Evolutionary conservation across 2,113 vertebrate genomes (phyloP).

Genomic region (Spea bombifrons): DNA sequence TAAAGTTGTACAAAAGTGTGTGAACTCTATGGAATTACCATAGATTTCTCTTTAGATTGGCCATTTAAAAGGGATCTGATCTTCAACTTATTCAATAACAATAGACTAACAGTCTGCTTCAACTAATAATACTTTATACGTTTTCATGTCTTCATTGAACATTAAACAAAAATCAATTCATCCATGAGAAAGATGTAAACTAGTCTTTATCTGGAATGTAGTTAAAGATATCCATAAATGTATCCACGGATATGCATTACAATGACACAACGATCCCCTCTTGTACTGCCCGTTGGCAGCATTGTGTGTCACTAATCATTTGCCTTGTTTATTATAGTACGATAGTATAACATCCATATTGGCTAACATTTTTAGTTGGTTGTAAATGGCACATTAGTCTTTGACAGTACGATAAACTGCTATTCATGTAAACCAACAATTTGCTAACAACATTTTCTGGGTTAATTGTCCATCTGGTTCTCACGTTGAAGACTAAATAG

Average conservation of each 20-base stretch:
- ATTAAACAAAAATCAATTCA: too few relatives aligned
- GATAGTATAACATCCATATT: neutral
- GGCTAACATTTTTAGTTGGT: neutral
- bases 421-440: neutral
- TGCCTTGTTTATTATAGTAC: slow-evolving; percentile 13
- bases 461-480: neutral
- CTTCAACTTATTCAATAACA: too few relatives aligned
- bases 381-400: slow-evolving; percentile 15
- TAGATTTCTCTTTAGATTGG: too few relatives aligned
- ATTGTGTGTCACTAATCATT: neutral
- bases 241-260: slow-evolving; percentile 14
- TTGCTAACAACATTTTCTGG: neutral
- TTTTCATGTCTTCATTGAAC: too few relatives aligned
- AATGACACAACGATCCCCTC: neutral
- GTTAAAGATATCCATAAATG: neutral
- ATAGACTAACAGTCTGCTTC: too few relatives aligned
- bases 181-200: too few relatives aligned
- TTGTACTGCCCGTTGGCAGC: slow-evolving; percentile 6
- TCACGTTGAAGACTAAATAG: neutral
- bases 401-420: neutral
- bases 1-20: too few relatives aligned
- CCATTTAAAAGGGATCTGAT: too few relatives aligned
- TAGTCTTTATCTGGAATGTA: too few relatives aligned
- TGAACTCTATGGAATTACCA: too few relatives aligned
- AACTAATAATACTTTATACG: too few relatives aligned